phyloP scores from a whole-genome alignment of 2,888 invertebrate genomes.

The Isoperla grammatica region DNA sequence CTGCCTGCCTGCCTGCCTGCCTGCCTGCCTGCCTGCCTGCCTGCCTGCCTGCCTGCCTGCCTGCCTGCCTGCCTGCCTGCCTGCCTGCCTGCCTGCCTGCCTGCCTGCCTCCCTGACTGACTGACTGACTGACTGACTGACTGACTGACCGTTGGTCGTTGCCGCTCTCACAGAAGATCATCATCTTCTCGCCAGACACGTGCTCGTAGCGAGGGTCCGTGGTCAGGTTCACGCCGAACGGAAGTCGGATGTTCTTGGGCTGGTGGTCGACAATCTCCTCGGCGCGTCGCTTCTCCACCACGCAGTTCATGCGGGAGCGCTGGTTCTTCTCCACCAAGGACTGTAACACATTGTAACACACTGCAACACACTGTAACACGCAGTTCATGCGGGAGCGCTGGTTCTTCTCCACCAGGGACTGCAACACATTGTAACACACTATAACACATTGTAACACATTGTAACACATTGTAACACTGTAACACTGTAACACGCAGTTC shows the following conservation, averaged over 20 bases:
- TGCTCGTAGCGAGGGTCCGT: constrained; percentile 67
- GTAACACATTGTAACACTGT: too few species aligned
- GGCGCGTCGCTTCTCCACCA: constrained; percentile 77
- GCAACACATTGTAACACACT: too few species aligned
- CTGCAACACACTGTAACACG: constrained; percentile 80
- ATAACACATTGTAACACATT: too few species aligned
- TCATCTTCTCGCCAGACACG: constrained; percentile 78
- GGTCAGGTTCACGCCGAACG: constrained; percentile 61
- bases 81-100: too few species aligned
- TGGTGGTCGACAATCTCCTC: constrained; percentile 78
- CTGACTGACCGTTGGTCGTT: constrained; percentile 56
- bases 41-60: too few species aligned
- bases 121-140: too few species aligned
- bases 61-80: too few species aligned
- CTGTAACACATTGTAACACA: constrained; percentile 38
- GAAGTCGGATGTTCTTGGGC: constrained; percentile 56
- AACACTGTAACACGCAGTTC: constrained; percentile 87
- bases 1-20: too few species aligned
- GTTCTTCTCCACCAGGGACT: constrained; percentile 50
- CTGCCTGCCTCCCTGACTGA: too few species aligned
- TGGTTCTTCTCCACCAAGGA: constrained; percentile 48
- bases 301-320: constrained; percentile 79
- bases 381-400: constrained; percentile 78
- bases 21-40: too few species aligned
- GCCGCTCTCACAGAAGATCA: constrained; percentile 83